Evolutionary conservation across 1,140 invertebrate species (phyloP).

Genomic region (Bathynomus jamesi): DNA sequence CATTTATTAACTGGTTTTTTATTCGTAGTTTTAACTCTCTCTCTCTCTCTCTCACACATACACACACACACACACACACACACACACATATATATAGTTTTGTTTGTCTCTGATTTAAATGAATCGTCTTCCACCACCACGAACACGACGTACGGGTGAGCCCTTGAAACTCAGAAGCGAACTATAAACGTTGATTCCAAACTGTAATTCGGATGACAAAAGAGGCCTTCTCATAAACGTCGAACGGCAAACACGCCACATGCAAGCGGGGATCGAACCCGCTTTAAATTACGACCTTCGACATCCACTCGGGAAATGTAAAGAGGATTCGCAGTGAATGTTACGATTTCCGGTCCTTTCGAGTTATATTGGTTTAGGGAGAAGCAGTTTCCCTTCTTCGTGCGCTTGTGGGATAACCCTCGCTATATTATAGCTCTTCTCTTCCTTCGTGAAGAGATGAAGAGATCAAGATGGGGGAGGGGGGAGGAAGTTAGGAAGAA

Average conservation of each 20-base stretch:
- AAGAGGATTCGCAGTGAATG: background rate
- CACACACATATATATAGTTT: too few relatives aligned
- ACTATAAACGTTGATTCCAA: too few relatives aligned
- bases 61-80: too few relatives aligned
- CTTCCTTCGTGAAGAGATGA: background rate
- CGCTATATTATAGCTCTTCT: background rate
- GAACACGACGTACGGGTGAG: too few relatives aligned
- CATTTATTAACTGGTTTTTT: too few relatives aligned
- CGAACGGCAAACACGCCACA: background rate
- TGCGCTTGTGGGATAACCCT: too few relatives aligned
- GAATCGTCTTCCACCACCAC: too few relatives aligned
- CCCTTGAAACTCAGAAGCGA: too few relatives aligned
- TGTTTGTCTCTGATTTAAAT: too few relatives aligned
- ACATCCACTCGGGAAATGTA: background rate
- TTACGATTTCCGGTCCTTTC: background rate
- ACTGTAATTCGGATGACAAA: too few relatives aligned
- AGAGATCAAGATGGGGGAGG: background rate
- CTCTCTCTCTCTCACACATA: too few relatives aligned
- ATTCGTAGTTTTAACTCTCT: too few relatives aligned
- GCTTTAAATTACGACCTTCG: background rate
- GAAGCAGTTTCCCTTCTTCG: background rate
- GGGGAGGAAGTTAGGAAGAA: background rate
- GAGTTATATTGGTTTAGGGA: background rate
- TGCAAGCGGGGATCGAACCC: background rate
- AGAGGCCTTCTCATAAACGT: background rate